Base-by-base conservation (phyloP, 2,797 vertebrate species). In the Leptatherina wallacei region DNA sequence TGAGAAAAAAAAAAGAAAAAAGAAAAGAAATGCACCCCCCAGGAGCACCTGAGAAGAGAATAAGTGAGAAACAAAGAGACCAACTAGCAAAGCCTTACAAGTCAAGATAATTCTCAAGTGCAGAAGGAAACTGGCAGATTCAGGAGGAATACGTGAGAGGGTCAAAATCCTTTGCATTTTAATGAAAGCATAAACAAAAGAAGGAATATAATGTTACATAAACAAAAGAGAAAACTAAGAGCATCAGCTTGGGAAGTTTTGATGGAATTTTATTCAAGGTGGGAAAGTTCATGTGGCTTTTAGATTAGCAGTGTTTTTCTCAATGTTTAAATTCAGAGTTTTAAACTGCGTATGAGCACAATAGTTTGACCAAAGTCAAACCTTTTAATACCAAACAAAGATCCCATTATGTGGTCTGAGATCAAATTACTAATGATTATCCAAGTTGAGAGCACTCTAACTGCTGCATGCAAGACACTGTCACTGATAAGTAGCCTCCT, bases 121-220 rank as follows among this genome's bases (percentile, higher is more conserved):
- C 89, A 78, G 76, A 64, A 85, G 82, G 67, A 78, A 85, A 82
- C 85, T 82, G 85, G 78, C 68, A 91, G 89, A 84, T 85, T 84
- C 80, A 77, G 70, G 61, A 75, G 55, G 51, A 78, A 82, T 72
- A 81, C 79, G 71, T 42, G 61, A 78, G 69, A 73, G 75, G 63
- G 47, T 59, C 61, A 62, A 79, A 86, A 82, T 61, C 78, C 82
- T 92, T 93, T 92, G 92, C 92, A 94, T 94, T 94, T 94, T 91
- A 93, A 94, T 94, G 88, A 91, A 90, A 91, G 89, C 69, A 80
- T 87, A 88, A 91, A 92, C 84, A 90, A 91, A 84, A 67, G 70
- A 69, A 71, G 24, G 40, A 83, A 77, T 9, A 72, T 44, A 60
- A 52, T 20, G 3, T 29, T 58, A 77, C 63, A 71, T 74, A 83